These are phyloP conservation scores for Caenorhabditis imperialis DNA, from an alignment of 2,888 invertebrate species.

Conservation along the genomic window DNA sequence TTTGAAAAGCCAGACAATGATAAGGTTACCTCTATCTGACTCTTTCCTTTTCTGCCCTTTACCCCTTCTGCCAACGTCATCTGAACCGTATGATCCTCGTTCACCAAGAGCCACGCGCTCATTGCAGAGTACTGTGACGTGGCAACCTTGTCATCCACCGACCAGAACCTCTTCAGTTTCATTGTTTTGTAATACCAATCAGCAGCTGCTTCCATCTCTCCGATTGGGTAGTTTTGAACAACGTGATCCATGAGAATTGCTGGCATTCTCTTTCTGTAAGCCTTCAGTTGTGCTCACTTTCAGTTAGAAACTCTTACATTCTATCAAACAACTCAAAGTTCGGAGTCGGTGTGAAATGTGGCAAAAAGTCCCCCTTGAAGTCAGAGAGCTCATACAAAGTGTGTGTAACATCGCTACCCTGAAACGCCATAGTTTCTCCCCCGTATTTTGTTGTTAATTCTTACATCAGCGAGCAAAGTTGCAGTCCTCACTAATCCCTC, in stretches of 20 bases:
- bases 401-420: constrained; percentile 61
- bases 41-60: constrained; percentile 50
- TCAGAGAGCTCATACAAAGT: constrained; percentile 81
- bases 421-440: constrained; percentile 10
- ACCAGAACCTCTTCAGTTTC: constrained; percentile 81
- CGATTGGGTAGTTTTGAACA: constrained; percentile 95
- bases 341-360: constrained; percentile 83
- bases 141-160: constrained; percentile 66
- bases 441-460: neutral
- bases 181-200: constrained; percentile 83
- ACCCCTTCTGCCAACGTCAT: constrained; percentile 72
- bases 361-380: constrained; percentile 89
- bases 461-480: constrained; percentile 40
- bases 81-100: constrained; percentile 67
- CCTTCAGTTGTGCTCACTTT: neutral
- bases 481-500: constrained; percentile 49
- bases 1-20: neutral
- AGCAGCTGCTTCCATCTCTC: constrained; percentile 86
- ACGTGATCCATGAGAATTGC: constrained; percentile 94
- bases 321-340: constrained; percentile 54
- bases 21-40: constrained; percentile 47
- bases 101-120: constrained; percentile 67
- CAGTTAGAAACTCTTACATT: constrained; percentile 55
- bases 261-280: constrained; percentile 81
- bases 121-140: constrained; percentile 69